A percentile compares a stretch with the other conserved stretches of the same genome.
phyloP scores from a whole-genome alignment of 2,797 vertebrate genomes.

The Gymnothorax reevesii region DNA sequence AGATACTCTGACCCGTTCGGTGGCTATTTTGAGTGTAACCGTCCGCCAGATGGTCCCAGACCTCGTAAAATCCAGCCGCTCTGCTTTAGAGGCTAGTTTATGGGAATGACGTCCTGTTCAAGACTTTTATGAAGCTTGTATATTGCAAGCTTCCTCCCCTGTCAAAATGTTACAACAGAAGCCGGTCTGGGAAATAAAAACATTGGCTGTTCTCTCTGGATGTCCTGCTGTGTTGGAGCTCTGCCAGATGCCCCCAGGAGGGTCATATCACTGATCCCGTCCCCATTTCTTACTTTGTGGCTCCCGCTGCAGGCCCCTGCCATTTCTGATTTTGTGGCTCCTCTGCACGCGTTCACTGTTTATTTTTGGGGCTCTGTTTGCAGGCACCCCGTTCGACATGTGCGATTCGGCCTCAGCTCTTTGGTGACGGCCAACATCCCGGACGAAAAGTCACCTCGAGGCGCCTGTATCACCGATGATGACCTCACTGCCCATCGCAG shows the following conservation, averaged over 20 bases:
- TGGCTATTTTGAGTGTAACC: neutral
- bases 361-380: neutral
- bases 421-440: slow-evolving; percentile 93
- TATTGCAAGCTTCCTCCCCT: neutral
- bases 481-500: slow-evolving; percentile 87
- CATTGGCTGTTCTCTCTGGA: neutral
- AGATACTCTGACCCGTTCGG: neutral
- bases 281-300: neutral
- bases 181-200: neutral
- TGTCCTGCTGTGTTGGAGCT: neutral
- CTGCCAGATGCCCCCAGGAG: neutral
- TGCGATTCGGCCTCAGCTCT: slow-evolving; percentile 81
- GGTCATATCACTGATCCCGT: neutral
- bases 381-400: slow-evolving; percentile 88
- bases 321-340: too few species aligned
- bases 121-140: slow-evolving; percentile 15
- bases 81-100: neutral
- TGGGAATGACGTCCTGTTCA: neutral
- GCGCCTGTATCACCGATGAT: slow-evolving; percentile 82
- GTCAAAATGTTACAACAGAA: neutral
- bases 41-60: slow-evolving; percentile 15
- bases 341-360: too few species aligned
- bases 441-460: slow-evolving; percentile 82
- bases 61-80: neutral
- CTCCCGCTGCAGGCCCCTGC: too few species aligned